These are phyloP conservation scores for Olivierus martensii DNA, from an alignment of 1,140 invertebrate species.

Conservation along the genomic window DNA sequence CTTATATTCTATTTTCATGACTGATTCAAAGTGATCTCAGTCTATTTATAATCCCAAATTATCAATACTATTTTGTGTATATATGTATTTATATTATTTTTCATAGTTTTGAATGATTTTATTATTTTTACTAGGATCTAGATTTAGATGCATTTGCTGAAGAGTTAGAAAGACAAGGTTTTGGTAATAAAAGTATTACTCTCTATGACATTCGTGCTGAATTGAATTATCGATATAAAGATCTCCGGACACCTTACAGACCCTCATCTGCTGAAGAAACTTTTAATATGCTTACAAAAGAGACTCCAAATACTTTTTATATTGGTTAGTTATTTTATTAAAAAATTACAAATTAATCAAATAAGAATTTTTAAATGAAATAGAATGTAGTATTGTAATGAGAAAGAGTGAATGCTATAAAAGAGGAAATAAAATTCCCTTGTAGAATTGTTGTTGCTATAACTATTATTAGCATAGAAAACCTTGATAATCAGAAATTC, in stretches of 20 bases:
- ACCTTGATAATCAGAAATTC: no score
- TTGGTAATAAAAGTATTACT: constrained; percentile 94
- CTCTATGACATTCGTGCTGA: constrained; percentile 95
- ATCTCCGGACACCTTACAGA: constrained; percentile 64
- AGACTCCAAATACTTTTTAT: constrained; percentile 88
- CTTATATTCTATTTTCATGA: no score
- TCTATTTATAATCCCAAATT: no score
- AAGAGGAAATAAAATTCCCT: no score
- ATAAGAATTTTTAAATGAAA: no score
- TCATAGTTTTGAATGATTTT: not conserved
- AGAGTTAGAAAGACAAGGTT: constrained; percentile 87
- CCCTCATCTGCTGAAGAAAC: constrained; percentile 69
- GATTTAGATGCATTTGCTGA: constrained; percentile 98
- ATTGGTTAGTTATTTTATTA: constrained; percentile 54
- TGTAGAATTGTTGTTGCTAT: no score
- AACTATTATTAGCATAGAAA: no score
- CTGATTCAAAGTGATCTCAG: no score
- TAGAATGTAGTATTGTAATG: no score
- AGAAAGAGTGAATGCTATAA: no score
- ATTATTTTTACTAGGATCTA: constrained; percentile 45
- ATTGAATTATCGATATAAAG: constrained; percentile 89
- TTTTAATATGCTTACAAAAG: constrained; percentile 92
- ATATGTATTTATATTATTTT: not conserved
- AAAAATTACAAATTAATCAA: no score
- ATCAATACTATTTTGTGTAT: no score